Base-by-base conservation (phyloP, 2,888 invertebrate species). In the Exephanes ischioxanthus region DNA sequence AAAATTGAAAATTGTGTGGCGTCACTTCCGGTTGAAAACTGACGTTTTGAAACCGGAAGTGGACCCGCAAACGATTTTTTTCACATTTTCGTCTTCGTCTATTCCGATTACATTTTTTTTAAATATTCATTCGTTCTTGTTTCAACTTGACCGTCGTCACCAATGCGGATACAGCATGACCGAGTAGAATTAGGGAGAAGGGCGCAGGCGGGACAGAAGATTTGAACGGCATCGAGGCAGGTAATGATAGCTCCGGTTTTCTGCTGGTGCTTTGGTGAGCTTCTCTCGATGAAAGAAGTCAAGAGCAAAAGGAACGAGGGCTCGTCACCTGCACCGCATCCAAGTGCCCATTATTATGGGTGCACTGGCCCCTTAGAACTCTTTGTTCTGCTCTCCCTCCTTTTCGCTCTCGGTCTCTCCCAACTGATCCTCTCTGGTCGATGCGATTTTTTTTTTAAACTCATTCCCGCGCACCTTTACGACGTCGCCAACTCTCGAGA, bases 311-410 rank as follows among this genome's bases (percentile, higher is more conserved):
- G 63, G 75, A 78, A 71, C 61, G 73, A 66, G 9, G 55, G 73
- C 85, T 85, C 85, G 85, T 85, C 85, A 85, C 85, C 85, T 85
- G 85, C 85, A 80, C 80, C 84, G 84, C 84, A 82, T 85, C 79
- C 82, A 82, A 85, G 82, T 85, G 75, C 82, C 82, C 85, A 82
- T 82, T 82, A 85, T 85, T 85, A 85, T 85, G 85, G 85, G 85
- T 85, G 85, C 85, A 85, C 82, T 82, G 85, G 85, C 85, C 85
- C 78, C 82, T 82, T 82, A 79, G 76, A 82, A 82, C 79, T 85
- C 85, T 85, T 85, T 85, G 85, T 85, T 85, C 85, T 78, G 61
- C 22, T 78, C 70, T 85, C 70, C 81, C 75, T 73, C 41, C 51
- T 58, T 26, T 63, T 67, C 68, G 22, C 26, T 37, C 48, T 48